Percentiles rank a stretch among this genome's conserved stretches.
Conservation (phyloP, 2,888 invertebrate species). For the Dioctria rufipes region DNA sequence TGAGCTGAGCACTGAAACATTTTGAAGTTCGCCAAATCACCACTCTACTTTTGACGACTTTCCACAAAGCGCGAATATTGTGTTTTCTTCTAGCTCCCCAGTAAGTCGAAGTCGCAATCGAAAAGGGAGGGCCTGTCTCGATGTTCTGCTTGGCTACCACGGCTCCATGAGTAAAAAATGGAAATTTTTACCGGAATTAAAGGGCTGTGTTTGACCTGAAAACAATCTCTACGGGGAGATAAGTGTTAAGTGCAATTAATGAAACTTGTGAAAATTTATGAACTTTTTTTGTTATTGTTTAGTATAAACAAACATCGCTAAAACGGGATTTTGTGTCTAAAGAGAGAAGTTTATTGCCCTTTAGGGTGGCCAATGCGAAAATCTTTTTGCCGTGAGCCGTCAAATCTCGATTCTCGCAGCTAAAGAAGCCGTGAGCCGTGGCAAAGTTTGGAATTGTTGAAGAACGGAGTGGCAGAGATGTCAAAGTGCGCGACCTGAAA, state of each 20-base stretch:
- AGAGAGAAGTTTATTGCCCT: constrained; percentile 48
- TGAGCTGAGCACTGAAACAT: too few relatives aligned
- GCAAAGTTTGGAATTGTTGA: constrained; percentile 2
- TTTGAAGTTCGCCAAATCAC: constrained; percentile 22
- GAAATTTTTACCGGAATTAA: neutral
- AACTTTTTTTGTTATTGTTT: neutral
- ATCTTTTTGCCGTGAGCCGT: constrained; percentile 13
- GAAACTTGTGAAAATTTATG: neutral
- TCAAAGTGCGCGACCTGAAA: constrained; percentile 48
- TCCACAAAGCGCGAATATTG: neutral
- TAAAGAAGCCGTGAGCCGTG: neutral
- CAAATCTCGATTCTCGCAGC: neutral
- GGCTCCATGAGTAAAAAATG: constrained; percentile 4
- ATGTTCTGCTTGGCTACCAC: constrained; percentile 5
- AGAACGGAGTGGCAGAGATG: constrained; percentile 1
- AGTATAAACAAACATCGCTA: constrained; percentile 1
- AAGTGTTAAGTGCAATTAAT: constrained; percentile 1
- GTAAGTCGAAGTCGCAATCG: constrained; percentile 1
- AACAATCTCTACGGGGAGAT: neutral
- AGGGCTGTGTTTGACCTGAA: neutral
- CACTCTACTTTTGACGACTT: neutral
- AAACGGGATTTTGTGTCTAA: constrained; percentile 32
- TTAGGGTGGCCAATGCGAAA: constrained; percentile 48
- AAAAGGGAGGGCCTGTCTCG: constrained; percentile 32
- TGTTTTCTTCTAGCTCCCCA: neutral